phyloP scores from a whole-genome alignment of 2,797 vertebrate genomes.

The Microctenopoma lineatum region DNA sequence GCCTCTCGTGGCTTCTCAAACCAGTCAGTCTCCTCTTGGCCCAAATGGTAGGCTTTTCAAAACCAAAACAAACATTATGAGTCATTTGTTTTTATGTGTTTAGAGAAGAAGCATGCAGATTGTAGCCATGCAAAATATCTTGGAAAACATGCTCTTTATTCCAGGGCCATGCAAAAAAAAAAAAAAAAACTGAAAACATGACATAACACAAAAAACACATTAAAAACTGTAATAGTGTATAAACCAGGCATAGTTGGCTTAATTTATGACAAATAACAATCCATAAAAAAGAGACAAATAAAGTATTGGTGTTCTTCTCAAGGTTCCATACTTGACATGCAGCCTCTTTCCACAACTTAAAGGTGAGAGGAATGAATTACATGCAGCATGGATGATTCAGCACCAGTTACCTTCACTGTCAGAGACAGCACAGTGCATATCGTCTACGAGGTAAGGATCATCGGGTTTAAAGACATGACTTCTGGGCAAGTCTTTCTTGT shows the following conservation, averaged over 20 bases:
- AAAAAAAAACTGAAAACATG: slow-evolving; percentile 23
- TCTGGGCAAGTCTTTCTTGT: slow-evolving; percentile 94
- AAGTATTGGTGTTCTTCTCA: slow-evolving; percentile 52
- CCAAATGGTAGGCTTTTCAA: slow-evolving; percentile 99
- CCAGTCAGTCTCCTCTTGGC: slow-evolving; percentile 99
- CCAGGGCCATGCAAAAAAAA: slow-evolving; percentile 67
- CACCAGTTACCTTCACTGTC: slow-evolving; percentile 99
- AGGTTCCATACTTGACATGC: slow-evolving; percentile 77
- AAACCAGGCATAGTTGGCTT: slow-evolving; percentile 84
- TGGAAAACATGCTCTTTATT: slow-evolving; percentile 49
- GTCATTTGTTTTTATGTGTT: slow-evolving; percentile 75
- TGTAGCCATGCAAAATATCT: slow-evolving; percentile 88
- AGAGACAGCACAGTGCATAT: slow-evolving; percentile 98
- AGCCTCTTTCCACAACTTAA: slow-evolving; percentile 62
- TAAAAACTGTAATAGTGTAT: slow-evolving; percentile 62
- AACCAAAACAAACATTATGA: slow-evolving; percentile 90
- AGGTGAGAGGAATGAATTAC: slow-evolving; percentile 44
- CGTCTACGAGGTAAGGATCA: slow-evolving; percentile 96
- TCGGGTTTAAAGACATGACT: slow-evolving; percentile 97
- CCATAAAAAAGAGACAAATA: slow-evolving; percentile 49
- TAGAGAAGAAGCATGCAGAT: slow-evolving; percentile 70
- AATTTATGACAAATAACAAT: slow-evolving; percentile 73
- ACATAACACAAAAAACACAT: slow-evolving; percentile 54
- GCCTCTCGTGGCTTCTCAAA: slow-evolving; percentile 98
- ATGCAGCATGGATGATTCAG: slow-evolving; percentile 82